Evolutionary conservation across 2,113 vertebrate genomes (phyloP), one percentile per base, ranked within the genome.

Genomic region (Prochilodus magdalenae): DNA sequence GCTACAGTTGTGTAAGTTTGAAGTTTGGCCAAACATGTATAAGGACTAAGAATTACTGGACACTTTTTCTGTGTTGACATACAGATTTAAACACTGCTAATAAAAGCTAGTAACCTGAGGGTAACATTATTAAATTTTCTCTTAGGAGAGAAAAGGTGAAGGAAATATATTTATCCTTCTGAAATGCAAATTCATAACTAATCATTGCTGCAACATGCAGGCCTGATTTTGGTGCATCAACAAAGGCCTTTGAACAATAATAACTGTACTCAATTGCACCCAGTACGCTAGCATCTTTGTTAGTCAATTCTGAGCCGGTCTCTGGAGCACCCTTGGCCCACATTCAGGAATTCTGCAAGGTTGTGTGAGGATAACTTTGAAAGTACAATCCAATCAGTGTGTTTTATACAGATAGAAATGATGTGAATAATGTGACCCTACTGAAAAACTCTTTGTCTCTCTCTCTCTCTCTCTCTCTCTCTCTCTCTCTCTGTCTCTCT

Each of bases 401-500:
- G 22, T 22, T 22, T 22, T 14, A 12, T 22, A 69, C 6, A 22
- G 33, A 30, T 20, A 69, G 33, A 40, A 44, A 40, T 70, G 15
- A 70, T 15, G 24, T 51, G 18, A 27, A 57, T 30, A 27, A 40
- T 40, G 14, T 20, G 18, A 53, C 40, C 11, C 40, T 15, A 67
- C 12, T n/a, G 5, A 60, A 57, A 13, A n/a, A n/a, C 18, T 66
- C 63, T 4, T 6, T 36, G 3, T 36, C 33, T 36, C 33, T 36
- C 33, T 36, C 33, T 36, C 33, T 36, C 33, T 36, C 33, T 36
- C 33, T n/a, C n/a, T n/a, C n/a, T n/a, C n/a, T n/a, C 20, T 70
- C 29, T 47, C 36, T 71, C 1, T 78, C 22, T 79, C 2, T 78
- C 6, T 75, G n/a, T 83, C 49, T 75, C 14, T 63, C 93, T n/a